Conservation (phyloP, 1,140 invertebrate genomes). For the Drosophila santomea region DNA sequence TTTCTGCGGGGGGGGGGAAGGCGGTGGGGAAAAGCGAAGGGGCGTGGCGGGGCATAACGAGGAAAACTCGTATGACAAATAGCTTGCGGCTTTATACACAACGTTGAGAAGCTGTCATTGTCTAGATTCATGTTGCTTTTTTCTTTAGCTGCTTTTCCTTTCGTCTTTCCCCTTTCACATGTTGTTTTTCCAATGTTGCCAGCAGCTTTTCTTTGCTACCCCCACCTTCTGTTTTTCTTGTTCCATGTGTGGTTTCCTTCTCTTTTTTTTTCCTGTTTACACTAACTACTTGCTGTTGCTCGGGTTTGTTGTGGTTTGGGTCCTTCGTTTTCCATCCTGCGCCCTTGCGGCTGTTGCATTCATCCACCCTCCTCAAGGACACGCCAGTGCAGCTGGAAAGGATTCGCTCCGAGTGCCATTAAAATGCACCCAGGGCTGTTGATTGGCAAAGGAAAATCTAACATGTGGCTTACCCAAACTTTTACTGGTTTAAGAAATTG, state of each 20-base stretch:
- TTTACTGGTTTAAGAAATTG: slow-evolving; percentile 23
- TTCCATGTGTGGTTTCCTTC: slow-evolving; percentile 21
- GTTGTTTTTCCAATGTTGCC: slow-evolving; percentile 39
- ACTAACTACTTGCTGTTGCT: slow-evolving; percentile 50
- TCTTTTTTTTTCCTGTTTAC: slow-evolving; percentile 31
- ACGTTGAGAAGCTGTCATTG: slow-evolving; percentile 68
- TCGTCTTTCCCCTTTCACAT: slow-evolving; percentile 17
- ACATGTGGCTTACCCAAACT: slow-evolving; percentile 61
- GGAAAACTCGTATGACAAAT: slow-evolving; percentile 65
- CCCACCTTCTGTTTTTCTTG: slow-evolving; percentile 11
- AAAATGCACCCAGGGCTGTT: slow-evolving; percentile 65
- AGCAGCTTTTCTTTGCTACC: slow-evolving; percentile 25
- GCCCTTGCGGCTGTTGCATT: slow-evolving; percentile 11
- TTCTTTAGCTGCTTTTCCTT: slow-evolving; percentile 31
- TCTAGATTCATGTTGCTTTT: slow-evolving; percentile 65
- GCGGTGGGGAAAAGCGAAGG: neutral
- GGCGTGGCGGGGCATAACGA: slow-evolving; percentile 29
- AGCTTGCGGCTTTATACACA: slow-evolving; percentile 65
- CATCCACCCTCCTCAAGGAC: slow-evolving; percentile 28
- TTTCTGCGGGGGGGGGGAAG: slow-evolving; percentile 1
- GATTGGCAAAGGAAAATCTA: slow-evolving; percentile 62
- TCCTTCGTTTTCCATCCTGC: neutral
- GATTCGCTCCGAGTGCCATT: slow-evolving; percentile 48
- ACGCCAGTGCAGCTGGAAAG: slow-evolving; percentile 31
- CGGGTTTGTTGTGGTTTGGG: slow-evolving; percentile 46